These are phyloP conservation scores for Euproctis similis DNA, from an alignment of 2,888 invertebrate genomes.

Conservation along the genomic window DNA sequence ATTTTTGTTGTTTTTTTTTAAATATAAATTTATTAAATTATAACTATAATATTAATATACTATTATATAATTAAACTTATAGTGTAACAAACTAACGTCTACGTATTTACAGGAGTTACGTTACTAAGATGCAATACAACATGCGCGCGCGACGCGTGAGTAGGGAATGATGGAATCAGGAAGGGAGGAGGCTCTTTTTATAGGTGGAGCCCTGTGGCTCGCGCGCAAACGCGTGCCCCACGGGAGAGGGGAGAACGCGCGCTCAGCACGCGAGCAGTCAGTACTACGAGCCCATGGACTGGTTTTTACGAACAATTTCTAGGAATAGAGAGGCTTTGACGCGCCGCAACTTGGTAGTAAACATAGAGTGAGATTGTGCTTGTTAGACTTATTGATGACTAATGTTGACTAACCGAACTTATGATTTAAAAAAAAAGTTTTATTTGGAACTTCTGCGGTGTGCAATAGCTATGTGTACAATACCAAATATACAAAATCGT, in stretches of 20 bases:
- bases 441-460: no score
- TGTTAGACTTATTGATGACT: conserved; percentile 48
- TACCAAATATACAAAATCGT: no score
- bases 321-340: conserved; percentile 68
- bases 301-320: conserved; percentile 63
- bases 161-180: conserved; percentile 66
- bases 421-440: no score
- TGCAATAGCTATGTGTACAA: no score
- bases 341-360: conserved; percentile 53
- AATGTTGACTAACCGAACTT: no score
- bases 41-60: neutral
- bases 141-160: conserved; percentile 54
- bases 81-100: conserved; percentile 19
- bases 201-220: conserved; percentile 28
- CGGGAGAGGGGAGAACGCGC: conserved; percentile 45
- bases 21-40: neutral
- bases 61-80: no score
- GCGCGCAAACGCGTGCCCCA: conserved; percentile 38
- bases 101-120: conserved; percentile 60
- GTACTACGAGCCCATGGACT: conserved; percentile 64
- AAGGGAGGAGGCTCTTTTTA: conserved; percentile 63
- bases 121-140: conserved; percentile 42
- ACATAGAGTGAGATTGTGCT: conserved; percentile 38
- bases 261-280: conserved; percentile 61
- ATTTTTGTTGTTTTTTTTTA: conserved; percentile 29